These are phyloP conservation scores for Eupithecia pulchellata DNA, from an alignment of 2,888 invertebrate species.

Conservation along the genomic window DNA sequence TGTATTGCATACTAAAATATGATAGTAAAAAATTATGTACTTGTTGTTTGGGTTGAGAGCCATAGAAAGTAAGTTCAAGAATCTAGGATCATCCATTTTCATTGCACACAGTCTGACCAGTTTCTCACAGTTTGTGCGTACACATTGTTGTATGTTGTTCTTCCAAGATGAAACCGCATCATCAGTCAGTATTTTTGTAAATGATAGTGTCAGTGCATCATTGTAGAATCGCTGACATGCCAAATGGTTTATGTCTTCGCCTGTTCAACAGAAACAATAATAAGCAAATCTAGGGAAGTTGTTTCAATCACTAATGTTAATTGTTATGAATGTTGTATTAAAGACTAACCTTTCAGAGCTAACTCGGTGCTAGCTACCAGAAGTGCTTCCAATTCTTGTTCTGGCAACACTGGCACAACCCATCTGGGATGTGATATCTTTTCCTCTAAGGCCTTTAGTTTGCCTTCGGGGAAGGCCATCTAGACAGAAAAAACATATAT, in stretches of 20 bases:
- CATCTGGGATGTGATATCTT: slow-evolving; percentile 98
- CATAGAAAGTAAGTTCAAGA: slow-evolving; percentile 96
- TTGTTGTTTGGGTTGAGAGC: slow-evolving; percentile 98
- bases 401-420: slow-evolving; percentile 98
- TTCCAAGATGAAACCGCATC: slow-evolving; percentile 99
- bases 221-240: slow-evolving; percentile 97
- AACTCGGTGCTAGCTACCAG: slow-evolving; percentile 95
- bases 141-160: slow-evolving; percentile 97
- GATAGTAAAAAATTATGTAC: slow-evolving; percentile 80
- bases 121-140: slow-evolving; percentile 96
- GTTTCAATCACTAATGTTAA: not conserved
- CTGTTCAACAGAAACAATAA: slow-evolving; percentile 72
- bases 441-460: slow-evolving; percentile 95
- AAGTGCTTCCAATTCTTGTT: slow-evolving; percentile 97
- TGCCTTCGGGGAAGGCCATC: slow-evolving; percentile 92
- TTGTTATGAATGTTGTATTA: not conserved
- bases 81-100: slow-evolving; percentile 97
- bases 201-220: slow-evolving; percentile 96
- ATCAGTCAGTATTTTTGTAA: slow-evolving; percentile 98
- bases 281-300: not conserved
- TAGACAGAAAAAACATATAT: slow-evolving; percentile 44
- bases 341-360: slow-evolving; percentile 87
- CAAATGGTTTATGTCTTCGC: slow-evolving; percentile 94
- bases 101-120: slow-evolving; percentile 96
- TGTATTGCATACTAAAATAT: not conserved